phyloP scores from a whole-genome alignment of 2,888 invertebrate species.

The Calephelis perditalis region DNA sequence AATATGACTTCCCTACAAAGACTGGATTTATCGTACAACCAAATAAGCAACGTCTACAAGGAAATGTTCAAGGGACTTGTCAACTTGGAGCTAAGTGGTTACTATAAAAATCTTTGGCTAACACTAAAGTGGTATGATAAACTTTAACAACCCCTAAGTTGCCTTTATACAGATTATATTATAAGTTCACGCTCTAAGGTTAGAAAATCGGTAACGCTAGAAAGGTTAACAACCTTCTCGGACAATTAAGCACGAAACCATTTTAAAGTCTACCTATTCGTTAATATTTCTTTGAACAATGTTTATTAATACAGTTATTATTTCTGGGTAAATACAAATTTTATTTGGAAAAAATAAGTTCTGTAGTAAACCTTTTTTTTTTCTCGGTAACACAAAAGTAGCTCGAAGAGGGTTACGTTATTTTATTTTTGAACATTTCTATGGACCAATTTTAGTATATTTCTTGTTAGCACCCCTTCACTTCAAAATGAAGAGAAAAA shows the following conservation, averaged over 20 bases:
- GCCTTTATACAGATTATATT: background rate
- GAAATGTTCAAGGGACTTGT: constrained; percentile 83
- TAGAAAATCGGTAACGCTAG: background rate
- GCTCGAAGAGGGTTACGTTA: too few relatives aligned
- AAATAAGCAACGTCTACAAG: constrained; percentile 82
- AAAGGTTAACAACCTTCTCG: background rate
- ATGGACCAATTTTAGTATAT: too few relatives aligned
- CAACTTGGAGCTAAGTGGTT: constrained; percentile 73
- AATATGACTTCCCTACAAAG: constrained; percentile 84
- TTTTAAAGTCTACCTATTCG: background rate
- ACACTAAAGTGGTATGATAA: background rate
- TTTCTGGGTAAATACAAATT: too few relatives aligned
- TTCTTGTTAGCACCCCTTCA: too few relatives aligned
- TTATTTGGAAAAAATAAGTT: too few relatives aligned
- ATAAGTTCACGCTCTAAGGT: background rate
- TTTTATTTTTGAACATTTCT: too few relatives aligned
- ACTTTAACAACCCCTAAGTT: constrained; percentile 1
- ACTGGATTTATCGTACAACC: constrained; percentile 84
- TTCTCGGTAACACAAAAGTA: too few relatives aligned
- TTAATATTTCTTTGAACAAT: background rate
- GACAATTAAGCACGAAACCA: background rate
- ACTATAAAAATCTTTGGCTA: too few relatives aligned
- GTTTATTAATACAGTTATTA: too few relatives aligned
- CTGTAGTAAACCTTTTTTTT: too few relatives aligned
- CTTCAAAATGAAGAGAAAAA: too few relatives aligned